Base-by-base conservation (phyloP, 2,797 vertebrate genomes). In the Sitta carolinensis region DNA sequence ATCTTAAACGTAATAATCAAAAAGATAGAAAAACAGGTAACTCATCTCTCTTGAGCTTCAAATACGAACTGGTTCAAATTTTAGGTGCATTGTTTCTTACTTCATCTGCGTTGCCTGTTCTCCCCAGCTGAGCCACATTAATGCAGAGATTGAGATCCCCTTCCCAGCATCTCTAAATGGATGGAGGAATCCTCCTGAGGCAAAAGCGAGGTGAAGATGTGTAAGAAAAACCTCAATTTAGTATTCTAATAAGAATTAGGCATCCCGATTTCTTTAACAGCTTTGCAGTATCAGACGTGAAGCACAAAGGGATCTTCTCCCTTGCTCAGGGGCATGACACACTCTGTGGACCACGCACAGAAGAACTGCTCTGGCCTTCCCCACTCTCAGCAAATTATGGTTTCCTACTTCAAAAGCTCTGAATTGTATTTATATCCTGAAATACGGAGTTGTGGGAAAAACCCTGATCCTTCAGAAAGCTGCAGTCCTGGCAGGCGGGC, bases 241-340 rank as follows among this genome's bases (percentile, higher is more conserved):
- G 38, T 76, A 61, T 84, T 90, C 77, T 74, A 68, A 70, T 89
- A 92, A 82, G 80, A 93, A 82, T 48, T 87, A 76, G 74, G 50
- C 45, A 25, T 52, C 90, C 78, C 47, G 42, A 50, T 94, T 83
- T 55, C 91, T 94, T 66, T 40, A 75, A 20, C 12, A 72, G 67
- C 76, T 70, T 67, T 73, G 42, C 52, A 81, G 15, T 74, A 50
- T 55, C 94, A 80, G 85, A 10, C 11, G 0, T 27, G 57, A 45
- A 61, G 85, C 91, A 94, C 74, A 87, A 90, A 91, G 70, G 87
- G 66, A 55, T 78, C 90, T 55, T 88, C 62, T 51, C 64, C 61
- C 13, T 43, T 9, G 73, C 93, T 84, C 76, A 72, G 74, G 76
- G 85, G 27, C 73, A 52, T 1, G n/a, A 27, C 76, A 40, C 18